phyloP scores from a whole-genome alignment of 1,140 invertebrate genomes.

The Pachypeltis micranthus region DNA sequence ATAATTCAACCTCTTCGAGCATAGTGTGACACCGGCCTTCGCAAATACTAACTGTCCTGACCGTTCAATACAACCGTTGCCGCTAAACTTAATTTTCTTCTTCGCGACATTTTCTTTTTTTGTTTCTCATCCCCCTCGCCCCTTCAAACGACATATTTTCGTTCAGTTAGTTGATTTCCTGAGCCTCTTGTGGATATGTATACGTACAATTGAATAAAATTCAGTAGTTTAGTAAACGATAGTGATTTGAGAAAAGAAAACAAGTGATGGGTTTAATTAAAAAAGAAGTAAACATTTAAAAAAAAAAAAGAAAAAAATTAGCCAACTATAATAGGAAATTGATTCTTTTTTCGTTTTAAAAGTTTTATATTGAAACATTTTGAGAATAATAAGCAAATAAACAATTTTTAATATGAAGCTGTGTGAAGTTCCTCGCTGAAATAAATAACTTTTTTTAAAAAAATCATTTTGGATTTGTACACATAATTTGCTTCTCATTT shows the following conservation, averaged over 20 bases:
- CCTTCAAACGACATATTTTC: slow-evolving; percentile 16
- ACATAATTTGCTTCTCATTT: background rate
- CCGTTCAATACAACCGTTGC: too few relatives aligned
- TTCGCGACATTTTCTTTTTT: slow-evolving; percentile 15
- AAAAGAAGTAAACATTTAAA: background rate
- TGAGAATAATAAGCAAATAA: slow-evolving; percentile 4
- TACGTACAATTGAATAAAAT: slow-evolving; percentile 23
- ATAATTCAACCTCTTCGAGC: too few relatives aligned
- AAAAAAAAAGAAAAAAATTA: slow-evolving; percentile 3
- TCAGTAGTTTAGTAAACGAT: slow-evolving; percentile 20
- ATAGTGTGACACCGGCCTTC: too few relatives aligned
- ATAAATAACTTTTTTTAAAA: too few relatives aligned
- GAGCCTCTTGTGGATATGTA: slow-evolving; percentile 22
- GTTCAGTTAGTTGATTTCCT: slow-evolving; percentile 19
- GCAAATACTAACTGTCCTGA: too few relatives aligned
- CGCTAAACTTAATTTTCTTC: too few relatives aligned
- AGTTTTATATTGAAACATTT: slow-evolving; percentile 1
- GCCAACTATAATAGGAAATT: background rate
- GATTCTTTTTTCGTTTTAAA: background rate
- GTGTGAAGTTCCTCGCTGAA: too few relatives aligned
- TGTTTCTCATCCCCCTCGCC: background rate
- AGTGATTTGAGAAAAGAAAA: slow-evolving; percentile 20
- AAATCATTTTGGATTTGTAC: background rate
- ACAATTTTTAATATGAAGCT: background rate
- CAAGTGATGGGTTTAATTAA: slow-evolving; percentile 11